Conservation (phyloP, 1,140 invertebrate genomes). For the Drosophila athabasca region DNA sequence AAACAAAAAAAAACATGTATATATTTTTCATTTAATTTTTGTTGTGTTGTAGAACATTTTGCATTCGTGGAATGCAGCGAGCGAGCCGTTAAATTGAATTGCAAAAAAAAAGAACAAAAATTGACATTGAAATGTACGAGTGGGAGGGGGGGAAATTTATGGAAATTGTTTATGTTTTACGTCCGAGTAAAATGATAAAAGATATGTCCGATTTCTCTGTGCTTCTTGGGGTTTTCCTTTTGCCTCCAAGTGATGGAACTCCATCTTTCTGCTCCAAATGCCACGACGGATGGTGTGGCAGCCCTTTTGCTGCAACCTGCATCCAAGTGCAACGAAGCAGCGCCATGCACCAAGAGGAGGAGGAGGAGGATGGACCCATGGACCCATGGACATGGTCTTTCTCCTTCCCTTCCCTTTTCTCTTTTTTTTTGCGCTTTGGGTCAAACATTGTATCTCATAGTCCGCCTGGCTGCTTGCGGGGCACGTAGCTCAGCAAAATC, state of each 20-base stretch:
- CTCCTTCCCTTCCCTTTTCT: neutral
- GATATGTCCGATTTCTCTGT: conserved; percentile 37
- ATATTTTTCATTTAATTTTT: conserved; percentile 51
- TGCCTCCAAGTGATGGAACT: conserved; percentile 38
- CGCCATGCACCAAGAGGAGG: too few species aligned
- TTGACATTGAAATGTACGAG: conserved; percentile 60
- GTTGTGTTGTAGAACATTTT: conserved; percentile 21
- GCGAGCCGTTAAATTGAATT: conserved; percentile 69
- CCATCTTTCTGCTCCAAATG: conserved; percentile 75
- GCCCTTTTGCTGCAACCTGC: conserved; percentile 65
- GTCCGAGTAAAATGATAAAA: conserved; percentile 21
- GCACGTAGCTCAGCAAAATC: conserved; percentile 51
- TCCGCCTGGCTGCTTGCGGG: conserved; percentile 44
- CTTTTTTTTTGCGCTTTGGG: conserved; percentile 17
- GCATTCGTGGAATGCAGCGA: conserved; percentile 40
- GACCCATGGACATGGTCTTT: conserved; percentile 13
- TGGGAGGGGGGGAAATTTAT: conserved; percentile 46
- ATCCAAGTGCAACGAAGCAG: conserved; percentile 72
- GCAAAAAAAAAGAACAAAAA: conserved; percentile 56
- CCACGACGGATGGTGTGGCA: conserved; percentile 12
- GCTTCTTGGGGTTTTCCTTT: neutral
- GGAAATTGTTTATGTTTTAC: conserved; percentile 73
- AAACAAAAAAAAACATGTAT: conserved; percentile 20
- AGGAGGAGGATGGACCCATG: conserved; percentile 34
- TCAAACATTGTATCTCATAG: conserved; percentile 43